These are phyloP conservation scores for Bellardia pandia DNA, from an alignment of 2,888 invertebrate genomes.

Conservation along the genomic window DNA sequence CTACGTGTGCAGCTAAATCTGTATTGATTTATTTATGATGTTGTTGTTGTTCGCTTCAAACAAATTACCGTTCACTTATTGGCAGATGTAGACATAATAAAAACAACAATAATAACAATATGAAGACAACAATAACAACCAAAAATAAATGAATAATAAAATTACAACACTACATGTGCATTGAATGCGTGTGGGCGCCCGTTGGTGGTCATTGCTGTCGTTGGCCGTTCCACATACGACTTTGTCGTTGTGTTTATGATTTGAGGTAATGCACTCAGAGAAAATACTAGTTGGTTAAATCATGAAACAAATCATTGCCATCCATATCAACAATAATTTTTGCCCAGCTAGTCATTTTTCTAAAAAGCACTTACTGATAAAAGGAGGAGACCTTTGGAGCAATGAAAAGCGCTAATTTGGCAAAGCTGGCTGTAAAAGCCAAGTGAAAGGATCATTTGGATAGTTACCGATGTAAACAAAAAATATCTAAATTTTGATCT, in stretches of 20 bases:
- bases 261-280: conserved; percentile 29
- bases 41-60: conserved; percentile 34
- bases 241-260: conserved; percentile 21
- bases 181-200: conserved; percentile 69
- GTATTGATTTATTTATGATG: conserved; percentile 54
- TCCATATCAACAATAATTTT: too few relatives aligned
- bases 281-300: neutral
- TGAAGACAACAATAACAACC: neutral
- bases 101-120: conserved; percentile 4
- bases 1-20: conserved; percentile 8
- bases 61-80: conserved; percentile 62
- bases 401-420: too few relatives aligned
- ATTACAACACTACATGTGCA: conserved; percentile 53
- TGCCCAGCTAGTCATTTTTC: too few relatives aligned
- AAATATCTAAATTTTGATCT: too few relatives aligned
- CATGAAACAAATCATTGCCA: too few relatives aligned
- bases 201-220: conserved; percentile 60
- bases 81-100: conserved; percentile 46
- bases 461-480: too few relatives aligned
- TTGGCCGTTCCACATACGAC: conserved; percentile 32
- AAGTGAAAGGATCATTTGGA: too few relatives aligned
- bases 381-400: too few relatives aligned
- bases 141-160: conserved; percentile 41
- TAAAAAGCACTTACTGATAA: too few relatives aligned
- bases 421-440: too few relatives aligned